These are phyloP conservation scores for Marronus borbonicus DNA, from an alignment of 2,888 invertebrate species.

Conservation along the genomic window DNA sequence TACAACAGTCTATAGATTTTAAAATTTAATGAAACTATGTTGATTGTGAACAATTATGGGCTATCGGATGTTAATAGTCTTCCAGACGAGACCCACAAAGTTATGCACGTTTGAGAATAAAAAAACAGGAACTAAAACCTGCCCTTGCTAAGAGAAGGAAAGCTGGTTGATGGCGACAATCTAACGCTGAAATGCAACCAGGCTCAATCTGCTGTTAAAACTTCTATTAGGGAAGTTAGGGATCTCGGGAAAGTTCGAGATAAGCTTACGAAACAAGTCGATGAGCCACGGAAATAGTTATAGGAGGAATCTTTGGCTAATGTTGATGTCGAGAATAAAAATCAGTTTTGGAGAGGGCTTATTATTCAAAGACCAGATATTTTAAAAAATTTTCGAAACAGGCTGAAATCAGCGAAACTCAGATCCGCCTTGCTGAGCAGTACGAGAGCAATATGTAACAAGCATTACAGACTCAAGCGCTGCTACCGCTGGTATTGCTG, in stretches of 20 bases:
- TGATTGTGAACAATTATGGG: slow-evolving; percentile 89
- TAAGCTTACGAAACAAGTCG: slow-evolving; percentile 83
- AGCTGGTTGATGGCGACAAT: slow-evolving; percentile 84
- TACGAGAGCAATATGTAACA: slow-evolving; percentile 95
- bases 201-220: slow-evolving; percentile 85
- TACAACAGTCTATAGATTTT: no score
- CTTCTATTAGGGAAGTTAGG: slow-evolving; percentile 81
- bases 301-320: slow-evolving; percentile 95
- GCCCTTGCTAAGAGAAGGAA: slow-evolving; percentile 83
- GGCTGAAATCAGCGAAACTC: slow-evolving; percentile 96
- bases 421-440: slow-evolving; percentile 91
- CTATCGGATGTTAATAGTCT: slow-evolving; percentile 91
- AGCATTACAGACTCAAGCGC: slow-evolving; percentile 77
- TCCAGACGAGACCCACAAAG: slow-evolving; percentile 92
- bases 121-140: slow-evolving; percentile 86
- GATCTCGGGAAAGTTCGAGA: slow-evolving; percentile 85
- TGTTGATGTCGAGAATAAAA: slow-evolving; percentile 94
- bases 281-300: slow-evolving; percentile 88
- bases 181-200: slow-evolving; percentile 85
- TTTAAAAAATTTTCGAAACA: slow-evolving; percentile 89
- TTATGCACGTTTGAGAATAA: slow-evolving; percentile 94
- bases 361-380: slow-evolving; percentile 88
- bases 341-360: slow-evolving; percentile 93
- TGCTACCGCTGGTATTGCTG: slow-evolving; percentile 76
- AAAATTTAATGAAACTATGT: no score